Evolutionary conservation across 2,888 invertebrate species (phyloP), one percentile per base, ranked within the genome.

Genomic region (Trilocha varians): DNA sequence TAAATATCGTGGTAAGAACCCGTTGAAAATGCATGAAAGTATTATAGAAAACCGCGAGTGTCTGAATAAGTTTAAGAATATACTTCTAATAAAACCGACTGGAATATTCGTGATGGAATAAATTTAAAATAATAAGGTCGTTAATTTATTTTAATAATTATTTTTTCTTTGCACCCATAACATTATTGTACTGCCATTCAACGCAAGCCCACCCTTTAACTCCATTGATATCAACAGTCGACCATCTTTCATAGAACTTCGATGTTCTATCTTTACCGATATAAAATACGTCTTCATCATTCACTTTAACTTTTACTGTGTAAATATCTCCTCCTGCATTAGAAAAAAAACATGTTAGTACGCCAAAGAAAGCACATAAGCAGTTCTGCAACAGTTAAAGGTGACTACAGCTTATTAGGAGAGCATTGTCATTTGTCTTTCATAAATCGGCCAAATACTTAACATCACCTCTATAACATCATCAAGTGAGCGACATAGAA

Each of bases 141-240:
- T 9, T 9, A 9, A 18, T 25, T 9, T 2, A 25, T 4, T 3
- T 3, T 25, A 6, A 25, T 25, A 9, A 25, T 11, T 9, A 25
- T 25, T 25, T 25, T 9, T 25, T 25, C 25, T 6, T 25, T 11
- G 17, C 35, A 9, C 16, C 25, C 8, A 38, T 35, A 4, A 73
- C 58, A 48, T 90, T 88, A 50, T 89, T 84, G 57, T 91, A 91
- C 40, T 89, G 87, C 88, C 90, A 91, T 60, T 92, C 91, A 0
- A 88, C 86, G 44, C 89, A 87, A 0, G 91, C 91, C 72, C 88
- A 88, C 1, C 91, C 92, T 46, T 82, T 86, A 0, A 88, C 57
- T 0, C 89, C 91, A 57, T 91, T 90, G 2, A 91, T 86, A 36
- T 82, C 75, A 43, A 88, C 89, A 8, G 69, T 71, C 44, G 87